Base-by-base conservation (phyloP, 2,797 vertebrate genomes). In the Steatocranus sp. region DNA sequence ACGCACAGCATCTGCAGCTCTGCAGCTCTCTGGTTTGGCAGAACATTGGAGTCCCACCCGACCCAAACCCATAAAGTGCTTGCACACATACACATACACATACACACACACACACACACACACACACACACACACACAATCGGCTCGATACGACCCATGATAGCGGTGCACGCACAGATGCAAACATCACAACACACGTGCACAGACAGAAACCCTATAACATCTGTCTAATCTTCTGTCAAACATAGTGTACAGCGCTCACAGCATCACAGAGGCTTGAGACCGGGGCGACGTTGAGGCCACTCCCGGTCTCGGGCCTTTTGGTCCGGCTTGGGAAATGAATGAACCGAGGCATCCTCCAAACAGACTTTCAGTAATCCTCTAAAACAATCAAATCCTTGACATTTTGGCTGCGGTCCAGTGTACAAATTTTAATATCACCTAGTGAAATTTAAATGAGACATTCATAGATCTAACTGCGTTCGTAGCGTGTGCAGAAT, bases 151-250 rank as follows among this genome's bases (percentile, higher is more conserved):
- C 85, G 85, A 83, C 84, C 38, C 63, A 43, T 41, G 91, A 91
- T 85, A 87, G 83, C 5, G 25, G 56, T 11, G 25, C 80, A 81
- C 63, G 66, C 15, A 1, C 61, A 46, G 36, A 70, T 66, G 48
- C 53, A 70, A 9, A 56, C 84, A 78, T 11, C n/a, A 14, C 73
- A 14, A 68, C 46, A 41, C 38, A 79, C 20, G 54, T 25, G 30
- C 53, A 73, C 73, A 14, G 73, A 83, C 82, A 61, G 49, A 89
- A 53, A 54, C 81, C 36, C 81, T 75, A 51, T 48, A 86, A 91
- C 88, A 93, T 92, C 92, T 92, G 88, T 93, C 88, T 93, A 94
- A 94, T 94, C 92, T 92, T 86, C 83, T 90, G 87, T 90, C 66
- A 53, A 85, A 91, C 88, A 91, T 7, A 78, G 88, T n/a, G 83